Evolutionary conservation across 2,888 invertebrate genomes (phyloP).

Genomic region (Seira ritae): DNA sequence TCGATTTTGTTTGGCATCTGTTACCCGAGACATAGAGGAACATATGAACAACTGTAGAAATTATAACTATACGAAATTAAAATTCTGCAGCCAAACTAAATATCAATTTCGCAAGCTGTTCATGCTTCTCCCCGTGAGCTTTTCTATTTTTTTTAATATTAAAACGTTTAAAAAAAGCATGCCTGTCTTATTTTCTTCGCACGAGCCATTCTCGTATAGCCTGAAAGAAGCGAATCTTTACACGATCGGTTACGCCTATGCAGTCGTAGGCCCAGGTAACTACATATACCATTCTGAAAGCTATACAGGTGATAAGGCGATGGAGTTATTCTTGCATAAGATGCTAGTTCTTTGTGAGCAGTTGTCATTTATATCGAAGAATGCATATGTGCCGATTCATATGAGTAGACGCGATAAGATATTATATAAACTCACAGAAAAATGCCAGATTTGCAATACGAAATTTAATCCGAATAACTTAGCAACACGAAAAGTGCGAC

Average conservation of each 20-base stretch:
- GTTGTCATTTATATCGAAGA: neutral
- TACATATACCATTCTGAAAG: neutral
- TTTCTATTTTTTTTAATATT: neutral
- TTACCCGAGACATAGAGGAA: neutral
- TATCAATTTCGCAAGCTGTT: neutral
- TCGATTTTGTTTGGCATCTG: neutral
- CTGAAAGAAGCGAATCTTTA: neutral
- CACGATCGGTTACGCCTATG: neutral
- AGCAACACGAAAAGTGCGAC: neutral
- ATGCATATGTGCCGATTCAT: neutral
- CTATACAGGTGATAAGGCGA: neutral
- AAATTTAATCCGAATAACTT: neutral
- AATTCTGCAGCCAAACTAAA: neutral
- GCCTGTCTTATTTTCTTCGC: too few relatives aligned
- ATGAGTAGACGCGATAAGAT: neutral
- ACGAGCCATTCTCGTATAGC: neutral
- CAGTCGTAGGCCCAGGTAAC: neutral
- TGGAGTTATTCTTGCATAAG: neutral
- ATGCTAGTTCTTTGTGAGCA: too few relatives aligned
- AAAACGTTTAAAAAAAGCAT: neutral
- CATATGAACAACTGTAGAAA: neutral
- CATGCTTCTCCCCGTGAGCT: neutral
- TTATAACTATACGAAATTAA: neutral
- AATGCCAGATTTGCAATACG: neutral
- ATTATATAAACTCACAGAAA: neutral